Evolutionary conservation across 2,113 vertebrate species (phyloP).

Genomic region (Odobenus rosmarus): DNA sequence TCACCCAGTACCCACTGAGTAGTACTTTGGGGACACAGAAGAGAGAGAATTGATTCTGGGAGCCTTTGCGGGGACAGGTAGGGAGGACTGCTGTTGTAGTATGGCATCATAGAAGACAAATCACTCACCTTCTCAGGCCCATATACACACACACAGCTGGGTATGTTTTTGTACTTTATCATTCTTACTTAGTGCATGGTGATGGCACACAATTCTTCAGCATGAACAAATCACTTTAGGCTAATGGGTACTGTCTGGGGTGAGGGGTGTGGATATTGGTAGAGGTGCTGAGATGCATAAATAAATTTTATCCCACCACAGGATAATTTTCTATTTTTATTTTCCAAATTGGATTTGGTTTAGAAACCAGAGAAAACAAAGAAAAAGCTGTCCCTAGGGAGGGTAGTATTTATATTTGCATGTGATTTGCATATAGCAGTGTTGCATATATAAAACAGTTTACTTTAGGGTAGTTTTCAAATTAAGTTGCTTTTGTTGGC

Average conservation of each 20-base stretch:
- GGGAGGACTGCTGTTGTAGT: not conserved
- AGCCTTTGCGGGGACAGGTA: rapidly evolving
- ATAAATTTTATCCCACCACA: not conserved
- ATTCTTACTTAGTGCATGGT: rapidly evolving
- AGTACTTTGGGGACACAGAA: not conserved
- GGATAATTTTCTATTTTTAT: constrained; percentile 33
- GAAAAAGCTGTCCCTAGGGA: not conserved
- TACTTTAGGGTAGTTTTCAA: not conserved
- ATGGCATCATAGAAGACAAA: not conserved
- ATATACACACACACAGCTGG: not conserved
- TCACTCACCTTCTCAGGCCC: not conserved
- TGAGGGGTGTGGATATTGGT: not conserved
- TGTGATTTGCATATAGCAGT: constrained; percentile 54
- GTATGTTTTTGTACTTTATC: not conserved
- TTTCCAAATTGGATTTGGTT: constrained; percentile 65
- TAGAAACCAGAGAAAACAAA: constrained; percentile 59
- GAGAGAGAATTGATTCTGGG: not conserved
- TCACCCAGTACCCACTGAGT: not conserved
- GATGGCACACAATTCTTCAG: not conserved
- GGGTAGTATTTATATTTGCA: constrained; percentile 35
- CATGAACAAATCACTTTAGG: not conserved
- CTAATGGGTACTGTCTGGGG: not conserved
- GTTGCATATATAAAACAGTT: constrained; percentile 17
- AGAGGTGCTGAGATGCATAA: not conserved
- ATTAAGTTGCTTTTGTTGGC: not conserved